Base-by-base conservation (phyloP, 2,113 vertebrate genomes). In the Salminus brasiliensis region DNA sequence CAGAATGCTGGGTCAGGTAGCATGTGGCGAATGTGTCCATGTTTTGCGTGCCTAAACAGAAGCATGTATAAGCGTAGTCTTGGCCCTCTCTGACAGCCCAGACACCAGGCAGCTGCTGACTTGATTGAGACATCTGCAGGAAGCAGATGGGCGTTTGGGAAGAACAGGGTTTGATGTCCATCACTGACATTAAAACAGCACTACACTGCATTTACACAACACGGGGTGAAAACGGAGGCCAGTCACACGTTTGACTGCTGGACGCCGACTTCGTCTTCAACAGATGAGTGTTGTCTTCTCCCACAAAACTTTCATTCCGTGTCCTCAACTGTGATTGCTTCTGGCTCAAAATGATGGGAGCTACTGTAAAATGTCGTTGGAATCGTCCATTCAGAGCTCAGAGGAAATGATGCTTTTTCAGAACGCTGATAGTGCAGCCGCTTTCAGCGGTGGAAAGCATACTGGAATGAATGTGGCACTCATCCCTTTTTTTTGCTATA, bases 71-170 rank as follows among this genome's bases (percentile, higher is more conserved):
- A 83, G 72, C 70, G 70, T 80, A 82, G 74, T 69, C 76, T 49
- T 59, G 70, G 80, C 71, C 82, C 62, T 65, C 49, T 65, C 77
- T 57, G 80, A 80, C 84, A 87, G 80, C 72, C 79, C 63, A 84
- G 84, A 79, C 86, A 86, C 76, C 73, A 86, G 72, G 71, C 85
- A 86, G 87, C 83, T 85, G 87, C 81, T 86, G 78, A 81, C 87
- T 83, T 85, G 87, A 88, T 88, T 86, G 87, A 88, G 85, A 86
- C 86, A 88, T 86, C 87, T 88, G 87, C 82, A 85, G 80, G 71
- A 80, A 83, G 76, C 87, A 88, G 84, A 88, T 88, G 87, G 87
- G 85, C 60, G 66, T 81, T 83, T 59, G 59, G 74, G 71, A 86
- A 79, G 85, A 81, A 78, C 65, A 60, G 52, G 55, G 83, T 83